Percentiles rank a stretch among this genome's conserved stretches.
Conservation (phyloP, 1,140 invertebrate species). For the Listronotus oregonensis region DNA sequence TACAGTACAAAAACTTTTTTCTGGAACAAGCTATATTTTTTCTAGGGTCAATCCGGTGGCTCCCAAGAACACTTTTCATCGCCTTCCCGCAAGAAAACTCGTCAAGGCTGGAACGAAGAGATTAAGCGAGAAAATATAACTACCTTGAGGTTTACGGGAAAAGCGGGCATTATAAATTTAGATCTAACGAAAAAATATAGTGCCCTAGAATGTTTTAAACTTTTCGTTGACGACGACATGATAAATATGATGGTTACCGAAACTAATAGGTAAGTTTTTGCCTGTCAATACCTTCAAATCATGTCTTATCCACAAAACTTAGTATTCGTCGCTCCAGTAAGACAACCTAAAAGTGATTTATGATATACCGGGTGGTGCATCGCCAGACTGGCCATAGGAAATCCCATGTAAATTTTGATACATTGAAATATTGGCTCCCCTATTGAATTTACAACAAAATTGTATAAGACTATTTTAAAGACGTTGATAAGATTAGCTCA, state of each 20-base stretch:
- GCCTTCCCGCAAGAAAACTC: background rate
- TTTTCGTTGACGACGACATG: constrained; percentile 23
- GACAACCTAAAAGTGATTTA: no score
- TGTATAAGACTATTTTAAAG: no score
- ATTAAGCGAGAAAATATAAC: constrained; percentile 9
- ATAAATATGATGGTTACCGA: constrained; percentile 26
- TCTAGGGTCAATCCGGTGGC: background rate
- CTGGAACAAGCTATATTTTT: background rate
- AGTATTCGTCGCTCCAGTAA: no score
- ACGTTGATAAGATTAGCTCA: no score
- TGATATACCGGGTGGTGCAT: no score
- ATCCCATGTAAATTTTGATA: no score
- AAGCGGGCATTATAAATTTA: constrained; percentile 1
- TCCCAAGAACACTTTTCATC: background rate
- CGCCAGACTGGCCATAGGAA: no score
- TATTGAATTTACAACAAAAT: no score
- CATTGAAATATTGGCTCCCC: no score
- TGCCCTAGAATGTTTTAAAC: constrained; percentile 17
- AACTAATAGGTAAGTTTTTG: constrained; percentile 21
- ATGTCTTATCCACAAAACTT: no score
- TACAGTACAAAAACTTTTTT: background rate
- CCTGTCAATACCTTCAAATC: background rate
- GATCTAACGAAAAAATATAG: constrained; percentile 12
- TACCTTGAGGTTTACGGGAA: constrained; percentile 7
- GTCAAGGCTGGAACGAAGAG: constrained; percentile 8